Evolutionary conservation across 2,888 invertebrate species (phyloP), one percentile per base, ranked within the genome.

Genomic region (Nycteola revayana): DNA sequence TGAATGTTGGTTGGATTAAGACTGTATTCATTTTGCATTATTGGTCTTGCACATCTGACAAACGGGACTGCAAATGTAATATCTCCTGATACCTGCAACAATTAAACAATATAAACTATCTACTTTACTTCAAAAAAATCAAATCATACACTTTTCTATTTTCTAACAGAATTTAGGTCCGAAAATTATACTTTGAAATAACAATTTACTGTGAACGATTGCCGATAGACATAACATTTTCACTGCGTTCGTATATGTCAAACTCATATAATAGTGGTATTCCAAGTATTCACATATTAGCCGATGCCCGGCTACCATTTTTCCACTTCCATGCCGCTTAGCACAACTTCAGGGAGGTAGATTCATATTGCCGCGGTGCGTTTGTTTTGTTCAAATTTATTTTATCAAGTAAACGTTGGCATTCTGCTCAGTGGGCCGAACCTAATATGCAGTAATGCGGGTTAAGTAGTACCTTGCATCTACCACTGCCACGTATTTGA

Each of bases 341-440:
- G 72, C 84, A 79, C 74, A 67, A 80, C 84, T 85, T 85, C 85
- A 85, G 76, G 84, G 82, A 84, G 84, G 61, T 67, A 57, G 73
- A 85, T 79, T 84, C 85, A 86, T 86, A 85, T 83, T 81, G 82
- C 81, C 78, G 74, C 78, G 78, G 76, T 85, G 83, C 81, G 82
- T 85, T 86, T 86, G 86, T 87, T 86, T 84, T 82, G 83, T 82
- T 77, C 80, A 79, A 84, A 86, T 86, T 84, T 85, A 88, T 88
- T 87, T 87, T 86, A 87, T 88, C 85, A 84, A 87, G 84, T 85
- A 84, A 85, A 83, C 76, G 79, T 74, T 74, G 77, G 84, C 66
- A 68, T 80, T 78, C 79, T 68, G 70, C 77, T 63, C 87, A 87
- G 45, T 86, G 86, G 69, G 51, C 68, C 57, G 85, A 49, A 71